Base-by-base conservation (phyloP, 37 sponge, comb jelly and placozoan genomes). In the Oopsacas minuta region DNA sequence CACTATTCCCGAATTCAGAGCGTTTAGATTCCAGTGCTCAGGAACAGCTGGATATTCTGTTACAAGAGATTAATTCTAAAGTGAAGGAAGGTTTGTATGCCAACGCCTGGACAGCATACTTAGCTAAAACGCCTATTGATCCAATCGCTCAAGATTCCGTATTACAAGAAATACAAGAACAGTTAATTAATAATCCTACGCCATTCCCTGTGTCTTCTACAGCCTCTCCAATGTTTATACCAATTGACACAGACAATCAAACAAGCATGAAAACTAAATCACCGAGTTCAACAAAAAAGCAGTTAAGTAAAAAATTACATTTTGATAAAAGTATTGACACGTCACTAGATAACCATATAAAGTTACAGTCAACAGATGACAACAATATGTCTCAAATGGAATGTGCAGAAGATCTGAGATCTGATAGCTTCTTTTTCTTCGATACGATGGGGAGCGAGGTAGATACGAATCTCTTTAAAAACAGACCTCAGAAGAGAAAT, bases 401-500 rank as follows among this genome's bases (percentile, higher is more conserved):
- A 61, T 61, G 20, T 61, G 75, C 5, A 61, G 75, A 61, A 25
- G 30, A n/a, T 61, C 22, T 61, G 28, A 61, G 28, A 61, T 25
- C 32, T 61, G 75, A 61, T 61, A 61, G 30, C 28, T 61, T 61
- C 75, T 61, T 61, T 61, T 61, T 61, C 75, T 61, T 61, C 22
- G 75, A 61, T 34, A 61, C 20, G 1, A 61, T 3, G 5, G 75
- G 75, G 32, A 61, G 75, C 30, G 22, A 61, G 22, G 22, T 61
- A 32, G 75, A 61, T 61, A 34, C 75, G 3, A 61, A 34, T 3
- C 28, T 61, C 3, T 61, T 61, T 34, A 61, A n/a, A 3, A 10
- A n/a, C 20, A 25, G 75, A 32, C 75, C 75, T 25, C 75, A 61
- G 75, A 61, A 61, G 22, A 61, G 75, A n/a, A 61, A 61, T n/a